Evolutionary conservation across 1,140 invertebrate genomes (phyloP).

Genomic region (Drosophila bifasciata): DNA sequence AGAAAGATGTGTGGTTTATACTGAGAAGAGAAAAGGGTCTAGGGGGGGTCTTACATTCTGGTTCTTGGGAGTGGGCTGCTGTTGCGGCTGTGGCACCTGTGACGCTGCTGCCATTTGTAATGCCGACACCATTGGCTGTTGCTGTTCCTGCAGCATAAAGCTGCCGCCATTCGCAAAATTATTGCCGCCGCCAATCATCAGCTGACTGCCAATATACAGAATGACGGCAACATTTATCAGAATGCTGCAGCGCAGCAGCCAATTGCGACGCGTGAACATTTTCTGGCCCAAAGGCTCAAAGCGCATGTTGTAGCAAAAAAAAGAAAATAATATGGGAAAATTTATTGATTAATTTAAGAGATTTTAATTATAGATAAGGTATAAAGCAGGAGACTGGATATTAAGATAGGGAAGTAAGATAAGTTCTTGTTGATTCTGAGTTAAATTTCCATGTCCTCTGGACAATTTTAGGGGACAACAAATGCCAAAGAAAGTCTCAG

Average conservation of each 20-base stretch:
- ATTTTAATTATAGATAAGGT: too few relatives aligned
- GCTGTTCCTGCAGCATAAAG: conserved; percentile 78
- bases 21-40: too few relatives aligned
- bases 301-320: conserved; percentile 72
- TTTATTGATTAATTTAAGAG: neutral
- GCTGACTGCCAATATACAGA: conserved; percentile 87
- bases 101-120: conserved; percentile 36
- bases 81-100: conserved; percentile 48
- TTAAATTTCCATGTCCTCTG: too few relatives aligned
- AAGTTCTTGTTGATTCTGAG: too few relatives aligned
- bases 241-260: conserved; percentile 89
- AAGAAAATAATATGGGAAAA: neutral
- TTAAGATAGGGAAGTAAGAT: too few relatives aligned
- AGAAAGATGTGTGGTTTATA: neutral
- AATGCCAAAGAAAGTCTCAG: too few relatives aligned
- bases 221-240: conserved; percentile 89
- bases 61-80: conserved; percentile 58
- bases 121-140: conserved; percentile 37
- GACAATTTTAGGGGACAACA: too few relatives aligned
- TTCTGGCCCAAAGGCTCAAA: conserved; percentile 82
- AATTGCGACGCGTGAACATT: conserved; percentile 87
- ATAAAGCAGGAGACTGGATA: too few relatives aligned
- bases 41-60: conserved; percentile 61
- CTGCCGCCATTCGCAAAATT: conserved; percentile 71
- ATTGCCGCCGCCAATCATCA: conserved; percentile 82